Percentiles rank a stretch among this genome's conserved stretches.
These are phyloP conservation scores for Takifugu rubripes DNA, from an alignment of 2,797 vertebrate species.

Conservation along the genomic window DNA sequence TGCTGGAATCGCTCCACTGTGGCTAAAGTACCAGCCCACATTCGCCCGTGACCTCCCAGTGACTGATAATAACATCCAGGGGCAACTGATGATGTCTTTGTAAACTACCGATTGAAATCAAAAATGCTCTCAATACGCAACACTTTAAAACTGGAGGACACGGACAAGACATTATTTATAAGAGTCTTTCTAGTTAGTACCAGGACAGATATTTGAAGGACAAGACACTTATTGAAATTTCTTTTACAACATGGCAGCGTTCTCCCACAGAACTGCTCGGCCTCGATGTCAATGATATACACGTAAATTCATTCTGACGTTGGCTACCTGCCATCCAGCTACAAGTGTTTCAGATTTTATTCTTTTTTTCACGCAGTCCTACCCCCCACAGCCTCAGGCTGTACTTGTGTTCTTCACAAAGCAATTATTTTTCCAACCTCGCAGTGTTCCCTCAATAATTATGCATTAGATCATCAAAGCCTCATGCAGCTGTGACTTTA, in stretches of 20 bases:
- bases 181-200: too few species aligned
- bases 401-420: slow-evolving; percentile 45
- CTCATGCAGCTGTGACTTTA: slow-evolving; percentile 43
- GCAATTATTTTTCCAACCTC: slow-evolving; percentile 51
- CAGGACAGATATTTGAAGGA: slow-evolving; percentile 2
- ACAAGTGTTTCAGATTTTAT: slow-evolving; percentile 10
- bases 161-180: too few species aligned
- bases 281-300: neutral
- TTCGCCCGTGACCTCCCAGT: too few species aligned
- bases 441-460: slow-evolving; percentile 44
- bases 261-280: neutral
- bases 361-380: slow-evolving; percentile 10
- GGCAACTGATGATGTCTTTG: too few species aligned
- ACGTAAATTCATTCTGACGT: neutral
- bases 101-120: too few species aligned
- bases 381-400: slow-evolving; percentile 21
- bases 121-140: too few species aligned
- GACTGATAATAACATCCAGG: too few species aligned
- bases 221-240: neutral
- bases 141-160: too few species aligned
- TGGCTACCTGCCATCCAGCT: slow-evolving; percentile 13
- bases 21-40: too few species aligned
- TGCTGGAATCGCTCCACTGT: too few species aligned
- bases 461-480: slow-evolving; percentile 41
- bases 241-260: neutral